Evolutionary conservation across 2,113 vertebrate species (phyloP).

Genomic region (Scomber japonicus): DNA sequence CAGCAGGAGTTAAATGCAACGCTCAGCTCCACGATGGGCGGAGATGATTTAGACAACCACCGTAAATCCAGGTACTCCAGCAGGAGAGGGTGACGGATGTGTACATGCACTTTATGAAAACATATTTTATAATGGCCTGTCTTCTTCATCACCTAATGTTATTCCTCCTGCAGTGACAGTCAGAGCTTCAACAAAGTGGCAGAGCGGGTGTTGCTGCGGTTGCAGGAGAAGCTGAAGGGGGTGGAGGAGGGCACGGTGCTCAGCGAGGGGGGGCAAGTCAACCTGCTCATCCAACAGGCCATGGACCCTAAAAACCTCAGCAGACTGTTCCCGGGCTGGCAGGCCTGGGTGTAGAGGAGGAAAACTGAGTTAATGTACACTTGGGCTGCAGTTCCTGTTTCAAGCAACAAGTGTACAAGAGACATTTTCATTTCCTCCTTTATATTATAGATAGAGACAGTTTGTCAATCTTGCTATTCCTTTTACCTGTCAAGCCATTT

Average conservation of each 20-base stretch:
- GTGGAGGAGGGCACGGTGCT: constrained; percentile 96
- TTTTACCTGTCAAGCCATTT: background rate
- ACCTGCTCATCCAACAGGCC: constrained; percentile 97
- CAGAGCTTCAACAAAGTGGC: constrained; percentile 98
- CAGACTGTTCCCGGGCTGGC: constrained; percentile 94
- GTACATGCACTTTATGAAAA: no score
- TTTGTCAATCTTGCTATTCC: background rate
- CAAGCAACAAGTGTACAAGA: background rate
- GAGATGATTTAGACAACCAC: constrained; percentile 86
- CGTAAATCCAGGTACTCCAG: constrained; percentile 86
- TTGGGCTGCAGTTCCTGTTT: background rate
- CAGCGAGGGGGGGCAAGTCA: constrained; percentile 95
- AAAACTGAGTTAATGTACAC: background rate
- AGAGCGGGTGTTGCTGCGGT: constrained; percentile 94
- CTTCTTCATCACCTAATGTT: background rate
- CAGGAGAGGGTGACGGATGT: no score
- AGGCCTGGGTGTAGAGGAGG: constrained; percentile 90
- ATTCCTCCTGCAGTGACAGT: constrained; percentile 81
- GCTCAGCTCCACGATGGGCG: constrained; percentile 80
- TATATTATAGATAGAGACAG: background rate
- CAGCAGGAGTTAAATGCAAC: constrained; percentile 92
- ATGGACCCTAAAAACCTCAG: constrained; percentile 98
- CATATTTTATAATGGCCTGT: no score
- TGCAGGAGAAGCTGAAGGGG: constrained; percentile 98
- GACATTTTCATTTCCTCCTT: background rate